Percentiles rank a stretch among this genome's conserved stretches.
These are phyloP conservation scores for Helleia helle DNA, from an alignment of 2,888 invertebrate genomes.

Conservation along the genomic window DNA sequence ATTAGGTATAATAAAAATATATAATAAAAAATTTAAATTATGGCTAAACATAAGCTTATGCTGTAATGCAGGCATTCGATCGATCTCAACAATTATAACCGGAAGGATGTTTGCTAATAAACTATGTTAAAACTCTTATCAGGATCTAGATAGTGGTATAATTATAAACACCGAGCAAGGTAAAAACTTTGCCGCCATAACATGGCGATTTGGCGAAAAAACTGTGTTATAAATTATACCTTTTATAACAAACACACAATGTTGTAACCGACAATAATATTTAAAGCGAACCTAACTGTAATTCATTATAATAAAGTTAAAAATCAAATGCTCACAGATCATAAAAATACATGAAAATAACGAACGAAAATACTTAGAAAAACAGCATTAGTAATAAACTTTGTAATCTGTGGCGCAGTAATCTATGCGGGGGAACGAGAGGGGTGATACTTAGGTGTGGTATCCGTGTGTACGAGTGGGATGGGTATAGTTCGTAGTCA, in stretches of 20 bases:
- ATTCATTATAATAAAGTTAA: neutral
- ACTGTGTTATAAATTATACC: constrained; percentile 59
- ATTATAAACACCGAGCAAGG: constrained; percentile 53
- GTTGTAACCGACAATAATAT: constrained; percentile 17
- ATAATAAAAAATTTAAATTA: too few relatives aligned
- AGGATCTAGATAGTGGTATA: constrained; percentile 61
- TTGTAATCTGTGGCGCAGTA: constrained; percentile 54
- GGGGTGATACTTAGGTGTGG: constrained; percentile 15
- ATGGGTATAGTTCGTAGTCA: constrained; percentile 34
- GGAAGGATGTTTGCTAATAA: constrained; percentile 54
- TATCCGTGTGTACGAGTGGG: constrained; percentile 34
- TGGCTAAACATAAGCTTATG: too few relatives aligned
- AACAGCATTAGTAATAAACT: constrained; percentile 55
- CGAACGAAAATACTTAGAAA: constrained; percentile 52
- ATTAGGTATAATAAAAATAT: too few relatives aligned
- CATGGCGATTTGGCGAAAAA: constrained; percentile 52
- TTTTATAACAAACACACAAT: constrained; percentile 19
- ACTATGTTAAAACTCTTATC: constrained; percentile 52
- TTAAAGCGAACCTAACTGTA: constrained; percentile 20
- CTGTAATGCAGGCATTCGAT: neutral
- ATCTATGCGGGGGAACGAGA: constrained; percentile 47
- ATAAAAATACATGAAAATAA: constrained; percentile 46
- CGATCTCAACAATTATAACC: constrained; percentile 21
- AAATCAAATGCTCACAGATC: constrained; percentile 19
- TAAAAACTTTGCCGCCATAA: constrained; percentile 41